A percentile compares a stretch with the other conserved stretches of the same genome.
Conservation (phyloP, 1,140 invertebrate genomes). For the Lineus longissimus region DNA sequence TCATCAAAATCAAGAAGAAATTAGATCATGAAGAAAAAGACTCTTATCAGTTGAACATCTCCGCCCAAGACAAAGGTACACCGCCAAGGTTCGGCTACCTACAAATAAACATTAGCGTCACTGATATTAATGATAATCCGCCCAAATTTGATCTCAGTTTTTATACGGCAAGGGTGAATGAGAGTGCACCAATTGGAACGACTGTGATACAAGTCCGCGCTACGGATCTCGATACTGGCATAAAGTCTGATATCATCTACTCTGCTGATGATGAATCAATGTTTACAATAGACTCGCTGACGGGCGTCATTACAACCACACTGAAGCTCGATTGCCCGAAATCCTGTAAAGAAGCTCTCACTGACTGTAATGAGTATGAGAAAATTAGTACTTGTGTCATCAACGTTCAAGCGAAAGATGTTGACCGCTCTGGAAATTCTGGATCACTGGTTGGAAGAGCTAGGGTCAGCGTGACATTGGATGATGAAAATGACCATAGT, state of each 20-base stretch:
- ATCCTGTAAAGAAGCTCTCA: not conserved
- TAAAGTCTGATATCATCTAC: not conserved
- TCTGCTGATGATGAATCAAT: not conserved
- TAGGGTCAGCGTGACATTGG: conserved; percentile 88
- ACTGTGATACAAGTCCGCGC: conserved; percentile 33
- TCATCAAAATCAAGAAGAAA: conserved; percentile 63
- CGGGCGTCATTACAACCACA: not conserved
- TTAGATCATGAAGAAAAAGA: conserved; percentile 79
- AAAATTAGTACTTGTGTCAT: conserved; percentile 80
- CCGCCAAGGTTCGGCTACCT: conserved; percentile 70
- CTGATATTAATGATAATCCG: conserved; percentile 92
- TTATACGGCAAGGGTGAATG: conserved; percentile 31
- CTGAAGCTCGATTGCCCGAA: not conserved
- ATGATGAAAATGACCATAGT: conserved; percentile 89
- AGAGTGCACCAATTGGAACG: conserved; percentile 30
- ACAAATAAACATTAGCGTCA: conserved; percentile 77
- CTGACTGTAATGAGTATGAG: conserved; percentile 54
- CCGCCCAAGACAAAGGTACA: conserved; percentile 71
- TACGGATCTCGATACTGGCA: conserved; percentile 11
- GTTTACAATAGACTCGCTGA: not conserved
- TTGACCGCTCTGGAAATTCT: conserved; percentile 62
- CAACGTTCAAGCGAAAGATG: conserved; percentile 88
- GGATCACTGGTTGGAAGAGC: conserved; percentile 86
- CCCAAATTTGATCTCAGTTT: conserved; percentile 84
- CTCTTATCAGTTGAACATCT: conserved; percentile 74